Base-by-base conservation (phyloP, 92 coral and sea anemone species). In the Epizoanthus rinbou region DNA sequence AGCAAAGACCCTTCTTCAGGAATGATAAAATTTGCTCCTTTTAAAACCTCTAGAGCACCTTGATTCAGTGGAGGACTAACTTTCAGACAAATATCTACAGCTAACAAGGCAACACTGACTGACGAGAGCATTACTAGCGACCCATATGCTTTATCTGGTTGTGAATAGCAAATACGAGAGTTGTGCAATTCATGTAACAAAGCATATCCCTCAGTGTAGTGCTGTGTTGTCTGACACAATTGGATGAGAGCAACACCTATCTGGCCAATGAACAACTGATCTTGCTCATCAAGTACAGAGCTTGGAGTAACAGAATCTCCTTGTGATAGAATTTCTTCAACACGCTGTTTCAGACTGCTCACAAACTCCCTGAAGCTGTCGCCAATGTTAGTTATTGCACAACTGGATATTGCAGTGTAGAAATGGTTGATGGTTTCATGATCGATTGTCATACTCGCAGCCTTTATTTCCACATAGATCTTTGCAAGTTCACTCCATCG, bases 191-290 rank as follows among this genome's bases (percentile, higher is more conserved):
- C 87, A 63, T 93, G 93, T 24, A 93, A 83, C 28, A 93, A 88
- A 58, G 69, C 17, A 70, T 91, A 91, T 14, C 94, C 98, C 54
- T 93, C 91, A 50, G 64, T 43, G 17, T 80, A 90, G 13, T 74
- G 82, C 47, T 85, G 69, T 14, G 43, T 33, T 2, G 62, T 53
- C 56, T 82, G 76, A 66, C 90, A 91, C 13, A 84, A 57, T 69
- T 85, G 87, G 91, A 93, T 89, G 67, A 93, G 25, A 19, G 94
- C 94, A 24, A 93, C 92, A 25, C 94, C 98, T 52, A 93, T 85
- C 70, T 89, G 84, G 19, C 98, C 98, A 43, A 93, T 28, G 16
- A 93, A 87, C 35, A 11, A 58, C 41, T 86, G 87, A 74, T 91
- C 94, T 62, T 81, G 87, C 35, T 62, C 78, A 74, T 89, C 93